phyloP scores from a whole-genome alignment of 2,113 vertebrate genomes.

The Triplophysa tibetana region DNA sequence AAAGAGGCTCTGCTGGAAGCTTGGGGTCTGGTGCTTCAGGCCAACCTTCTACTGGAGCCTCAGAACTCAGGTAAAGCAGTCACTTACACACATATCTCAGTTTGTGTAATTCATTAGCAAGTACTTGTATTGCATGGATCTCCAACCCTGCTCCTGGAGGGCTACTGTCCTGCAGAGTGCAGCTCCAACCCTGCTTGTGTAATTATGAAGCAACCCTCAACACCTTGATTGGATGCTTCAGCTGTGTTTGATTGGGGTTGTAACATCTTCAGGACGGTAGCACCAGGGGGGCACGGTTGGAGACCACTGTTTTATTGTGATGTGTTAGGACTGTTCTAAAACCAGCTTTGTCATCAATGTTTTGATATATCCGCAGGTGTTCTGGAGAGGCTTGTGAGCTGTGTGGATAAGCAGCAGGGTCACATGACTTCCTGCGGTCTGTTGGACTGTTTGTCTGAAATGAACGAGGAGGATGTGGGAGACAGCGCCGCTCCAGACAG shows the following conservation, averaged over 20 bases:
- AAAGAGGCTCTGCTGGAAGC: constrained; percentile 84
- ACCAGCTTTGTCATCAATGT: neutral
- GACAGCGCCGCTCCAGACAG: constrained; percentile 52
- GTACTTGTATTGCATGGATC: no score
- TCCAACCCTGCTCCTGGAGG: no score
- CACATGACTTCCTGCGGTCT: constrained; percentile 79
- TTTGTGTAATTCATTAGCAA: neutral
- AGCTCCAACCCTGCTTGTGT: no score
- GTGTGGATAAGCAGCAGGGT: constrained; percentile 77
- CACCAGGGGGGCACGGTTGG: no score
- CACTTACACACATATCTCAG: neutral
- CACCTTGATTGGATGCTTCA: neutral
- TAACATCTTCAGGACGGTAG: no score
- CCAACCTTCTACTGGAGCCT: constrained; percentile 83
- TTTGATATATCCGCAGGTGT: constrained; percentile 56
- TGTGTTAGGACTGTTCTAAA: no score
- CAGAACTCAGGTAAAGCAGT: constrained; percentile 75
- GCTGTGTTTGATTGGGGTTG: no score
- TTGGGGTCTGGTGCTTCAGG: constrained; percentile 82
- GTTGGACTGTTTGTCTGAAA: constrained; percentile 51
- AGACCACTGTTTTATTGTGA: no score
- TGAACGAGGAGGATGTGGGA: constrained; percentile 51
- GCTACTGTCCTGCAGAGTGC: no score
- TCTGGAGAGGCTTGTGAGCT: constrained; percentile 75
- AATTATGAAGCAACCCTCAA: no score